phyloP scores from a whole-genome alignment of 2,797 vertebrate genomes.

The Chaetodon trifasciatus region DNA sequence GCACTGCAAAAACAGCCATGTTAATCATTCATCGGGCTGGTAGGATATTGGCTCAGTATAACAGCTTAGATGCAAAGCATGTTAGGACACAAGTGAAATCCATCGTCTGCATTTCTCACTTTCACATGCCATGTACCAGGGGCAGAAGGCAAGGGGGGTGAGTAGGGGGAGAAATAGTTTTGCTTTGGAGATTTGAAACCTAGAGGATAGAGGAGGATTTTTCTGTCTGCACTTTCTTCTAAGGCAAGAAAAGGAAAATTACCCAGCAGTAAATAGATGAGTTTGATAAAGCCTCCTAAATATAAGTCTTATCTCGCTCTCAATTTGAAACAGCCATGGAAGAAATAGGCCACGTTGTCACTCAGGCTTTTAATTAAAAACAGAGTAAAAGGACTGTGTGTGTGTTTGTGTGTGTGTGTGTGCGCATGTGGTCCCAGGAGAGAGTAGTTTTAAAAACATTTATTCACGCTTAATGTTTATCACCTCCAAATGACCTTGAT shows the following conservation, averaged over 20 bases:
- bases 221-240: constrained; percentile 66
- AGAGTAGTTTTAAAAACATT: constrained; percentile 64
- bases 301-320: constrained; percentile 81
- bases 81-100: constrained; percentile 63
- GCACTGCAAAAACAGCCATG: constrained; percentile 47
- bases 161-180: constrained; percentile 39
- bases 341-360: constrained; percentile 82
- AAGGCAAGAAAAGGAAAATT: constrained; percentile 74
- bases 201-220: constrained; percentile 61
- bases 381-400: constrained; percentile 35
- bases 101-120: constrained; percentile 64
- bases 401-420: not conserved
- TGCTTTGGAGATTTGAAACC: constrained; percentile 72
- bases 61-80: constrained; percentile 61
- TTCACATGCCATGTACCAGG: constrained; percentile 44
- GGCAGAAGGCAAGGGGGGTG: constrained; percentile 32
- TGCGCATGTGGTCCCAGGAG: constrained; percentile 51
- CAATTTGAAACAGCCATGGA: constrained; percentile 80
- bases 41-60: constrained; percentile 61
- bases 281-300: constrained; percentile 80
- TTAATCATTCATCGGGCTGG: constrained; percentile 59
- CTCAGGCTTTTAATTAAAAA: constrained; percentile 85
- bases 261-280: constrained; percentile 82
- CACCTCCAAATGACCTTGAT: constrained; percentile 70
- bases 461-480: constrained; percentile 62